Evolutionary conservation across 2,888 invertebrate species (phyloP), one percentile per base, ranked within the genome.

Genomic region (Amphipoea oculea): DNA sequence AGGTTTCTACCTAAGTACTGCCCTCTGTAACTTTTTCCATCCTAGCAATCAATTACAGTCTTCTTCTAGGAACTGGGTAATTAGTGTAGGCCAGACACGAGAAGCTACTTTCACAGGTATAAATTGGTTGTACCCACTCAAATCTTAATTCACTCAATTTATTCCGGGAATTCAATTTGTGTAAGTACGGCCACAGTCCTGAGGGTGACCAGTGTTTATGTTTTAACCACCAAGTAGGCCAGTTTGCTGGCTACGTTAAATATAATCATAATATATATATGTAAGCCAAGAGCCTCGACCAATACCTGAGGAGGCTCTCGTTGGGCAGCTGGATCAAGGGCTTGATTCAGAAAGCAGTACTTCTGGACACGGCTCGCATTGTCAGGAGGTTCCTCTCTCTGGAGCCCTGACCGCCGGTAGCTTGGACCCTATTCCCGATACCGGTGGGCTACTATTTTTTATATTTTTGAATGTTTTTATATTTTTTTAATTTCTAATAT

Each of bases 211-310:
- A 48, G 7, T 65, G 20, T 80, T 80, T 65, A 45, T 78, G 73
- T 57, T 66, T n/a, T 14, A 62, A 11, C 6, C 20, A 14, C 42
- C 29, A 40, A 42, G n/a, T 42, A 51, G 14, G 4, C 42, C 54
- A 67, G 68, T 45, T 67, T 20, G 20, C 40, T 74, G 42, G 0
- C 14, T 14, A 23, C 6, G 12, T 40, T 40, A 51, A 69, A 63
- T 83, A 75, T 71, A 14, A 68, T 72, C 63, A 82, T 51, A 51
- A 29, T 29, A 29, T 29, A 29, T 29, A 29, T 29, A 29, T 29
- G 29, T 29, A 29, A 29, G 29, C 29, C 29, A 29, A 29, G 29
- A 29, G 29, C 29, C 29, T 29, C 29, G 29, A 29, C 29, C 29
- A 29, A 29, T 29, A 29, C 29, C 29, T 29, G 29, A 29, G 29